Conservation (phyloP, 2,888 invertebrate species). For the Drosophila emarginata region DNA sequence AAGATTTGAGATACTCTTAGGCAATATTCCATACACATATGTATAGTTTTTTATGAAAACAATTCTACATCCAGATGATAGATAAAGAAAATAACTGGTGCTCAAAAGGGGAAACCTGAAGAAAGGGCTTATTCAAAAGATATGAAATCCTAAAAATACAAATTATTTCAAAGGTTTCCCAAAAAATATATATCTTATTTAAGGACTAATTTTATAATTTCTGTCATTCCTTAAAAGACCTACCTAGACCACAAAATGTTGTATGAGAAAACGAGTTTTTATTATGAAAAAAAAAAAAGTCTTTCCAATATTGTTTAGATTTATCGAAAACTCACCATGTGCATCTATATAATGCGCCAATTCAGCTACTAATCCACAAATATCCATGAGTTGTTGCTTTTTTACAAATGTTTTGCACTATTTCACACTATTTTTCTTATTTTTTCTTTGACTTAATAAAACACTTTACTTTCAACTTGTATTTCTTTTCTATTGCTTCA, state of each 20-base stretch:
- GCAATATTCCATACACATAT: too few relatives aligned
- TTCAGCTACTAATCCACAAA: constrained; percentile 73
- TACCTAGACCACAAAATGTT: constrained; percentile 17
- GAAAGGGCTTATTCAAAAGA: too few relatives aligned
- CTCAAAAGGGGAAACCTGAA: too few relatives aligned
- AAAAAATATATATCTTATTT: neutral
- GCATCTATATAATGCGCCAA: constrained; percentile 61
- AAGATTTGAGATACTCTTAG: neutral
- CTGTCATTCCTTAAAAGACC: neutral
- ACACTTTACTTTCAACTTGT: constrained; percentile 2
- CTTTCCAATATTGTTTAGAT: neutral
- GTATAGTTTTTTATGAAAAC: too few relatives aligned
- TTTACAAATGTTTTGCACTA: constrained; percentile 18
- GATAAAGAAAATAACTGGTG: too few relatives aligned
- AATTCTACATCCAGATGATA: too few relatives aligned
- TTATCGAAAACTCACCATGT: constrained; percentile 55
- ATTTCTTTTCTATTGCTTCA: neutral
- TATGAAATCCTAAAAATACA: too few relatives aligned
- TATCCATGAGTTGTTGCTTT: constrained; percentile 53
- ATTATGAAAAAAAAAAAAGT: neutral
- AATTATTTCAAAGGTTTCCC: too few relatives aligned
- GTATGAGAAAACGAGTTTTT: constrained; percentile 20
- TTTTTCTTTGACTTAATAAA: constrained; percentile 7
- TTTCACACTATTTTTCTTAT: neutral
- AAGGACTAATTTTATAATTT: neutral